Evolutionary conservation across 1,140 invertebrate genomes (phyloP), one percentile per base, ranked within the genome.

Genomic region (Laupala kohalensis): DNA sequence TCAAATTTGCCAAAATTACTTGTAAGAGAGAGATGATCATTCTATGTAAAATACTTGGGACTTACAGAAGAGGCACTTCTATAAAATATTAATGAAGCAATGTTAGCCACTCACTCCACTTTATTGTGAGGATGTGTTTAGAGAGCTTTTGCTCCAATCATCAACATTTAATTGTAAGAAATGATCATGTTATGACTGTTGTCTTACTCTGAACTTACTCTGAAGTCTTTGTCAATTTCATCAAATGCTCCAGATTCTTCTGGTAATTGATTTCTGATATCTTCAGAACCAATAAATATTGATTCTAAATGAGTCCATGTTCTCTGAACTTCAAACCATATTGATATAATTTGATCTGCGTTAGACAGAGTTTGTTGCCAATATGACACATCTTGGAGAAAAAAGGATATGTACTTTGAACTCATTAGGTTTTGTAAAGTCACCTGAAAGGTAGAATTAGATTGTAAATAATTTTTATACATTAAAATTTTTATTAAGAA

Each of bases 261-360:
- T 0, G 95, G 95, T 66, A 98, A 81, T 79, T 97, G 95, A 27
- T 86, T 88, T 66, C 94, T 84, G 76, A 98, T 97, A 80, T 98
- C 95, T 78, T 97, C 95, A 0, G 95, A 96, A 1, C 93, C 94
- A 67, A 97, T 94, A 78, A 98, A 98, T 76, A 98, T 98, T 74
- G 92, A 94, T 80, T 98, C 95, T 66, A 98, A 83, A 80, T 97
- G 92, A 74, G 90, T 90, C 95, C 95, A 98, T 68, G 94, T 92
- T 64, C 94, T 83, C 80, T 97, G 95, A 13, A 97, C 95, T 77
- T 97, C 94, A 76, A 95, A 91, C 89, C 93, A 95, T 19, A 90
- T 84, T 25, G 85, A 85, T 66, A 95, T 93, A 1, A 91, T 87
- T 74, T 92, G 89, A 80, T 97, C 95, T 12, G 94, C 94, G 71